Base-by-base conservation (phyloP, 2,888 invertebrate species). In the Neoitamus cyanurus region DNA sequence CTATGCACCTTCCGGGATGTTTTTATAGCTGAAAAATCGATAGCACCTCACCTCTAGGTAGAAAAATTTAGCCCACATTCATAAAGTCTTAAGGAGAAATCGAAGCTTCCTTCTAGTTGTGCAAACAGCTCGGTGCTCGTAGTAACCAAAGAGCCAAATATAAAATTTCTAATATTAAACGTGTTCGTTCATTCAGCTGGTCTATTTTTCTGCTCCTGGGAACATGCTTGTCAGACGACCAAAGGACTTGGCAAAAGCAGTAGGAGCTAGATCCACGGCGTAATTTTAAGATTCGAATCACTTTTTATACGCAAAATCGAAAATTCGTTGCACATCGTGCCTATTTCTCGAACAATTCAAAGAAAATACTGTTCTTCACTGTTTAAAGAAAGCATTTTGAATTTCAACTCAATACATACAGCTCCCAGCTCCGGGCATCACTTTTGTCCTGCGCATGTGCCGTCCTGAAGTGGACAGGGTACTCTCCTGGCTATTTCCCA, bases 1-100 rank as follows among this genome's bases (percentile, higher is more conserved):
- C 70, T 31, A n/a, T 31, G 70, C 34, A n/a, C 31, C 13, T 42
- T 70, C 30, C 11, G 70, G 70, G 70, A 70, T n/a, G n/a, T 70
- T 34, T 70, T 70, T 25, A 70, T 70, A 34, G 70, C 70, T 11
- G 69, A 85, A 83, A 83, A 73, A 85, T 80, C 73, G 78, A 83
- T 78, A 73, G 9, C 46, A 85, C 88, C 93, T 93, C 93, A 96
- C 96, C 95, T 96, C 95, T 92, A 95, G 93, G 92, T 95, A 94
- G 92, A 95, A 93, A 93, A 94, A 95, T 93, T 95, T 96, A 94
- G 95, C 94, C 96, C 95, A 95, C 96, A 96, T 96, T 96, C 96
- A 96, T 96, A 96, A 94, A 48, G 48, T 78, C 31, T 70, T 58
- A 58, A 25, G 58, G 58, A 58, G 20, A 58, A 20, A 58, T 58